phyloP scores from a whole-genome alignment of 2,797 vertebrate species.

The Buphagus erythrorhynchus region DNA sequence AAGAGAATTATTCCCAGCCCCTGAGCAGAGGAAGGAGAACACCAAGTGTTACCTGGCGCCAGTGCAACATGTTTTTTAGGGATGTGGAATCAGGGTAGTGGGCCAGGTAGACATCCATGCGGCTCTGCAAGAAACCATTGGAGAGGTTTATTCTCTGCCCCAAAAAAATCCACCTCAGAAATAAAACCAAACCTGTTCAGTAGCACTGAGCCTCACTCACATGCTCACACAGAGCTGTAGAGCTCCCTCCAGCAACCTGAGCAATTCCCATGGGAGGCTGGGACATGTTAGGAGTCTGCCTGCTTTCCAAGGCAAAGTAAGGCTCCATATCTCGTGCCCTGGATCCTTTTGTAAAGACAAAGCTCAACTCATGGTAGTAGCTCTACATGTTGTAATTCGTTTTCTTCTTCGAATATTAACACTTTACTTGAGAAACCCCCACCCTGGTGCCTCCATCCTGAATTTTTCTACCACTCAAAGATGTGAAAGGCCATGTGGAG shows the following conservation, averaged over 20 bases:
- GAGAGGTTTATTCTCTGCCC: not conserved
- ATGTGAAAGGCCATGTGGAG: not conserved
- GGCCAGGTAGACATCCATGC: slow-evolving; percentile 41
- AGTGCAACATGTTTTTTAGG: slow-evolving; percentile 49
- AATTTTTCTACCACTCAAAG: accelerated
- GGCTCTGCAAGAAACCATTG: slow-evolving; percentile 37
- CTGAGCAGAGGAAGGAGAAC: not conserved
- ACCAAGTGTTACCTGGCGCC: slow-evolving; percentile 31
- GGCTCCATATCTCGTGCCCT: not conserved
- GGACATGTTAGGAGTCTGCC: not conserved
- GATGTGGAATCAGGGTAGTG: slow-evolving; percentile 52
- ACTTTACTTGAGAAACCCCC: not conserved
- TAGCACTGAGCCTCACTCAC: not conserved
- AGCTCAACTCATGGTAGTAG: not conserved
- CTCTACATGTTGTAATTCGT: accelerated
- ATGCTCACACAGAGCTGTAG: not conserved
- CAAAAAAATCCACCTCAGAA: not conserved
- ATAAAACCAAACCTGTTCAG: not conserved
- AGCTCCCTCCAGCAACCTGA: not conserved
- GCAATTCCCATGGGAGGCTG: not conserved
- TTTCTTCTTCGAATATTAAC: not conserved
- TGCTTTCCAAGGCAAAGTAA: not conserved
- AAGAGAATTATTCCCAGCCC: not conserved
- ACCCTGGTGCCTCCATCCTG: not conserved
- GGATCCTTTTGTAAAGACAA: not conserved